Evolutionary conservation across 2,888 invertebrate species (phyloP), one percentile per base, ranked within the genome.

Genomic region (Liopterus haemorrhoidalis): DNA sequence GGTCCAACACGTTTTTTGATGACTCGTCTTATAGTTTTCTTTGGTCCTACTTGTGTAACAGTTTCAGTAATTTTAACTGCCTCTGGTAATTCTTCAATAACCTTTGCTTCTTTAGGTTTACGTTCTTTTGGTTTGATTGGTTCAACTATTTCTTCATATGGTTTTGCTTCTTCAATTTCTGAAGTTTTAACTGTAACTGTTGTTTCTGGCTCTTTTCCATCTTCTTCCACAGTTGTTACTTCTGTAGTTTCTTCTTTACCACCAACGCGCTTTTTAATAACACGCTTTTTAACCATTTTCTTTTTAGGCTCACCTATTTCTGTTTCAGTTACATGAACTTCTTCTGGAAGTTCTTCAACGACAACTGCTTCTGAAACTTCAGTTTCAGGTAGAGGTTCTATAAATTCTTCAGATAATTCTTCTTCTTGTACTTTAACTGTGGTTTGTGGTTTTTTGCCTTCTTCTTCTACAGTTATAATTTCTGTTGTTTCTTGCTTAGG

Each of bases 161-260:
- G 60, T 53, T 37, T 50, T 38, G 52, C 50, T 6, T 65, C 59
- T n/a, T 56, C 60, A 5, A 49, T 49, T 16, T 60, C 53, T 22
- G 64, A 59, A 33, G 64, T 61, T 18, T 63, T 55, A 5, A 59
- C 58, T 5, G 53, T 55, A 3, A 66, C 63, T n/a, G 62, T 59
- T 4, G 58, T 60, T 21, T 64, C 60, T n/a, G 59, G 61, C 37
- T 54, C 51, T 54, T 60, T 59, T 15, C 59, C 57, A 46, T 62
- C 67, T 49, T 65, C 59, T 50, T 62, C 63, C 24, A 67, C 57
- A 5, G 69, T 70, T 25, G 60, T 56, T 21, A 70, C 69, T 60
- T 68, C 66, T 1, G 67, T 70, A 5, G 67, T 59, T 58, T 58
- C 55, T 25, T 64, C 27, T 54, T 56, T 48, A 12, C 59, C 46